Conservation (phyloP, 2,797 vertebrate species). For the Falco rusticolus region DNA sequence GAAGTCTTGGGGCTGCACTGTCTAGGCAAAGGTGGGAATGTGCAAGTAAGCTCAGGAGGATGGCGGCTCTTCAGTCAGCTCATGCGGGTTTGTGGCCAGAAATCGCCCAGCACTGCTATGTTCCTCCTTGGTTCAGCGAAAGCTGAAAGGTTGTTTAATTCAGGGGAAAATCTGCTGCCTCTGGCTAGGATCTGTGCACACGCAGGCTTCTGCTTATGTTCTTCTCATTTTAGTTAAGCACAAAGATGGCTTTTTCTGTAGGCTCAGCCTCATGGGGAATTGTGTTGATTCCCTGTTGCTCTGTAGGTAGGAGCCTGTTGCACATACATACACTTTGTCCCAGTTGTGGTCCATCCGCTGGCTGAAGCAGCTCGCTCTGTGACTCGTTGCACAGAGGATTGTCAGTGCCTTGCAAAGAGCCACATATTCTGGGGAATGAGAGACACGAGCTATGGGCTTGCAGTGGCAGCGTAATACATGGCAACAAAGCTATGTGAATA, state of each 20-base stretch:
- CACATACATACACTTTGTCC: neutral
- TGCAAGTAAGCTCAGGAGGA: neutral
- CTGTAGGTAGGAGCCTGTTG: neutral
- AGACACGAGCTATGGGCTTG: neutral
- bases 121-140: neutral
- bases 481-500: neutral
- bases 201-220: neutral
- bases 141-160: neutral
- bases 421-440: neutral
- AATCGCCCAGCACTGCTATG: neutral
- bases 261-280: neutral
- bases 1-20: neutral
- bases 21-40: neutral
- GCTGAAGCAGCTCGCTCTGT: neutral
- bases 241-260: neutral
- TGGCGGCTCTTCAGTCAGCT: neutral
- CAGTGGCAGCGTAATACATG: neutral
- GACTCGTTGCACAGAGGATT: neutral
- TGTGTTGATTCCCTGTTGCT: neutral
- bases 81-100: neutral
- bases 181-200: neutral
- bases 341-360: neutral
- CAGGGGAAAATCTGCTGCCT: neutral
- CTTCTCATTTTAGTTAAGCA: neutral
- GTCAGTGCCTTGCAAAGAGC: neutral